Percentiles rank a stretch among this genome's conserved stretches.
Evolutionary conservation across 2,888 invertebrate genomes (phyloP).

Genomic region (Phengaris arion): DNA sequence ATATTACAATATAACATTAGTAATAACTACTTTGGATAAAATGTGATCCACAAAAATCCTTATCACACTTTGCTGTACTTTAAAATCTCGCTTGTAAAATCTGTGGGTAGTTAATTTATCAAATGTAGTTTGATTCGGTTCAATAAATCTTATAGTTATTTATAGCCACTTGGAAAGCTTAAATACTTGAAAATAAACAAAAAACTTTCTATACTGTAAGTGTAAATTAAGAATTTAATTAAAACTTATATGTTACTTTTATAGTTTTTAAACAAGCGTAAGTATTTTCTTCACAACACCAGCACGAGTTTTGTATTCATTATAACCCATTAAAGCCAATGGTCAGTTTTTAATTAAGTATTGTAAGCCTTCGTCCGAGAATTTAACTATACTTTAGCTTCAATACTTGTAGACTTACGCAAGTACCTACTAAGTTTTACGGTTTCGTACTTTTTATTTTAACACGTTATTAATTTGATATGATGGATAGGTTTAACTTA

Average conservation of each 20-base stretch:
- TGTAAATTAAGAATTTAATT: conserved; percentile 18
- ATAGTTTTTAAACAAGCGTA: conserved; percentile 7
- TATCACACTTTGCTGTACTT: too few species aligned
- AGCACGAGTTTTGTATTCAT: conserved; percentile 32
- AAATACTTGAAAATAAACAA: not conserved
- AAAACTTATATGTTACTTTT: conserved; percentile 17
- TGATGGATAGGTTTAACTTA: not conserved
- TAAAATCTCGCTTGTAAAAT: not conserved
- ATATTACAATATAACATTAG: too few species aligned
- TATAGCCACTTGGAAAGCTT: not conserved
- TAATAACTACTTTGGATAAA: too few species aligned
- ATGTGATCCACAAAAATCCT: too few species aligned
- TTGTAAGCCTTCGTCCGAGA: conserved; percentile 38
- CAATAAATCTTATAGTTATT: not conserved
- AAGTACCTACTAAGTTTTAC: not conserved
- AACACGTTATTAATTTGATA: conserved; percentile 11
- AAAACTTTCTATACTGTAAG: not conserved
- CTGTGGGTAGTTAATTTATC: not conserved
- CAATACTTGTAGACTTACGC: not conserved
- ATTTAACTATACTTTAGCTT: not conserved
- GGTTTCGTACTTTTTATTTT: not conserved
- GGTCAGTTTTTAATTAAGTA: conserved; percentile 45
- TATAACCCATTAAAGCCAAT: conserved; percentile 42
- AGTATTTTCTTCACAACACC: not conserved
- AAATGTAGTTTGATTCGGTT: not conserved